A percentile compares a stretch with the other conserved stretches of the same genome.
phyloP scores from a whole-genome alignment of 2,888 invertebrate genomes.

The Strigamia maritima region DNA sequence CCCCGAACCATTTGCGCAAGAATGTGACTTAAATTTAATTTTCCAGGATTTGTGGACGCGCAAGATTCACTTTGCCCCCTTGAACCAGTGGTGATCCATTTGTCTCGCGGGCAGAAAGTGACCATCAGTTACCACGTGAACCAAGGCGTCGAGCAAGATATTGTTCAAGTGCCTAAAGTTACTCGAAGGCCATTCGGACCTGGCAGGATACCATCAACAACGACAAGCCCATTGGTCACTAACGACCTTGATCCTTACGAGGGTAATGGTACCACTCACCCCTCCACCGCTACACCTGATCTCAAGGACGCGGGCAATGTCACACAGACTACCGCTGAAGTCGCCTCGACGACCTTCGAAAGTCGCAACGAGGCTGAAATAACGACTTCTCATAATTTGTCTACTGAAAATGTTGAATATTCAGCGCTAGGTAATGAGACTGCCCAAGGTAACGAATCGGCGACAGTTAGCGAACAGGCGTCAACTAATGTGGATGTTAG shows the following conservation, averaged over 20 bases:
- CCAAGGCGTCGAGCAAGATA: constrained; percentile 13
- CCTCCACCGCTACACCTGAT: not conserved
- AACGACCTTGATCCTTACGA: not conserved
- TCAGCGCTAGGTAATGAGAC: not conserved
- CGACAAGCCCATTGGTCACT: not conserved
- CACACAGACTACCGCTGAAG: too few relatives aligned
- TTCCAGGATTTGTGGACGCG: not conserved
- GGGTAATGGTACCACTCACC: not conserved
- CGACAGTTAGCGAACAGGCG: not conserved
- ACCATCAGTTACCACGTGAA: constrained; percentile 34
- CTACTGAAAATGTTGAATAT: not conserved
- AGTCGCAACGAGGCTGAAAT: not conserved
- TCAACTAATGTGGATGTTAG: not conserved
- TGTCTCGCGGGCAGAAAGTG: constrained; percentile 37
- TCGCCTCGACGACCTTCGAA: not conserved
- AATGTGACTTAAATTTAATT: not conserved
- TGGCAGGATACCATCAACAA: not conserved
- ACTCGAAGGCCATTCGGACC: not conserved
- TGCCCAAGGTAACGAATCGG: not conserved
- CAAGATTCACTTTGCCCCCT: not conserved
- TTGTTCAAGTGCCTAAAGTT: constrained; percentile 16
- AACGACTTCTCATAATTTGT: not conserved
- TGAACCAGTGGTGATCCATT: constrained; percentile 31
- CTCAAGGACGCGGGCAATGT: not conserved
- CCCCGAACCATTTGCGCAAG: not conserved